A percentile compares a stretch with the other conserved stretches of the same genome.
phyloP scores from a whole-genome alignment of 1,140 invertebrate species.

The Rhagoletis zephyria region DNA sequence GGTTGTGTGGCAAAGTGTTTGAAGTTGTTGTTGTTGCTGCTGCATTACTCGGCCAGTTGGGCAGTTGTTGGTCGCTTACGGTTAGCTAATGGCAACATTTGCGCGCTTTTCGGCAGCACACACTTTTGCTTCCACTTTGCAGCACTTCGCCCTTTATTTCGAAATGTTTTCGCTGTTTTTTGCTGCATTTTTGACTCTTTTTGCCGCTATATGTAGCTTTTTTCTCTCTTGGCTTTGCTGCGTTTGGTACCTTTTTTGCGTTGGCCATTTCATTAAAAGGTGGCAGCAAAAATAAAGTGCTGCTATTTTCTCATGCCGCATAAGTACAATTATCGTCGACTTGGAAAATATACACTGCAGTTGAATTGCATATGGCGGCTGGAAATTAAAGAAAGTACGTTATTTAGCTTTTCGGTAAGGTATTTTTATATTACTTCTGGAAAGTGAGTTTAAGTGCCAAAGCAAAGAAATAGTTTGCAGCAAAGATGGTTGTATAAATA shows the following conservation, averaged over 20 bases:
- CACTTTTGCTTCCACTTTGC: not conserved
- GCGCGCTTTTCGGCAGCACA: too few species aligned
- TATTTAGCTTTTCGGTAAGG: not conserved
- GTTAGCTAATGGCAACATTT: not conserved
- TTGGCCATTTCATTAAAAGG: not conserved
- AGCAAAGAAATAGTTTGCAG: not conserved
- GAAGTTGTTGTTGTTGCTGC: not conserved
- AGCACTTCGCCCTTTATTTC: not conserved
- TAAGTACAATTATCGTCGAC: conserved; percentile 17
- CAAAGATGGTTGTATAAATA: too few species aligned
- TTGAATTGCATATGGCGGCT: not conserved
- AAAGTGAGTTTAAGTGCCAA: not conserved
- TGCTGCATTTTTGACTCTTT: not conserved
- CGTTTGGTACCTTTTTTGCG: not conserved
- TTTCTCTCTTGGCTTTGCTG: too few species aligned
- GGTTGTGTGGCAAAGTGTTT: not conserved
- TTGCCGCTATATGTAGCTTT: not conserved
- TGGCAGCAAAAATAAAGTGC: not conserved
- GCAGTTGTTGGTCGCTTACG: not conserved
- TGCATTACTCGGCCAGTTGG: not conserved
- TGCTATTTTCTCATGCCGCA: not conserved
- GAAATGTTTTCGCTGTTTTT: not conserved
- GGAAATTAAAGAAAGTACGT: not conserved
- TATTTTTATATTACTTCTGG: not conserved
- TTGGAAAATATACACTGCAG: conserved; percentile 2